phyloP scores from a whole-genome alignment of 2,797 vertebrate species.

The Aeoliscus strigatus region DNA sequence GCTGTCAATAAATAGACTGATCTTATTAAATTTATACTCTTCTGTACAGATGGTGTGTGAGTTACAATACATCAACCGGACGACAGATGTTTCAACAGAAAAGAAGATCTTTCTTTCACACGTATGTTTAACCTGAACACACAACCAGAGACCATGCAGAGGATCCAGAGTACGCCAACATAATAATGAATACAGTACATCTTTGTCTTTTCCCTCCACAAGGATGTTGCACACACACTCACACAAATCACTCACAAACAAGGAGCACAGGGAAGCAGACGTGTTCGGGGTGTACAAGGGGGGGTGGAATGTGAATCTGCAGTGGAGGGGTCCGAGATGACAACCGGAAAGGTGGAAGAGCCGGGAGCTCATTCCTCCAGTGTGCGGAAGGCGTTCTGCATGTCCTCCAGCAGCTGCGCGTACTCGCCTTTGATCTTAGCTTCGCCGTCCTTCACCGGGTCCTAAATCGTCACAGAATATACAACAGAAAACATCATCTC shows the following conservation, averaged over 20 bases:
- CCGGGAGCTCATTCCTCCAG: constrained; percentile 77
- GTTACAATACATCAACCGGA: constrained; percentile 73
- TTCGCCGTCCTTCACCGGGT: constrained; percentile 94
- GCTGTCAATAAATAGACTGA: constrained; percentile 78
- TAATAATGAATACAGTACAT: constrained; percentile 69
- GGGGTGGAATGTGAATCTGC: constrained; percentile 71
- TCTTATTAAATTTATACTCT: constrained; percentile 71
- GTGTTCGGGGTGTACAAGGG: constrained; percentile 37
- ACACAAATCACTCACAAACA: constrained; percentile 39
- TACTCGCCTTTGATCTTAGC: constrained; percentile 92
- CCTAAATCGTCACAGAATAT: constrained; percentile 71
- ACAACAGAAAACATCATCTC: neutral
- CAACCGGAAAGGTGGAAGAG: constrained; percentile 13
- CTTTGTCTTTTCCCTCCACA: constrained; percentile 65
- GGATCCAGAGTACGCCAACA: constrained; percentile 54
- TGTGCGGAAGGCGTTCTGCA: constrained; percentile 95
- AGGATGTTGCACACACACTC: constrained; percentile 30
- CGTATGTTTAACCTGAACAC: constrained; percentile 28
- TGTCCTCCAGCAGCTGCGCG: constrained; percentile 91
- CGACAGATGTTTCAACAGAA: constrained; percentile 62
- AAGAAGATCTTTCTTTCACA: constrained; percentile 35
- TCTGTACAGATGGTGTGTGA: constrained; percentile 76
- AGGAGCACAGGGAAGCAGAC: constrained; percentile 40
- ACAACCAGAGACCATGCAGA: constrained; percentile 46
- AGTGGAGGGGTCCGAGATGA: constrained; percentile 46